These are phyloP conservation scores for Phyllostomus hastatus DNA, from an alignment of 2,113 vertebrate genomes.

Conservation along the genomic window DNA sequence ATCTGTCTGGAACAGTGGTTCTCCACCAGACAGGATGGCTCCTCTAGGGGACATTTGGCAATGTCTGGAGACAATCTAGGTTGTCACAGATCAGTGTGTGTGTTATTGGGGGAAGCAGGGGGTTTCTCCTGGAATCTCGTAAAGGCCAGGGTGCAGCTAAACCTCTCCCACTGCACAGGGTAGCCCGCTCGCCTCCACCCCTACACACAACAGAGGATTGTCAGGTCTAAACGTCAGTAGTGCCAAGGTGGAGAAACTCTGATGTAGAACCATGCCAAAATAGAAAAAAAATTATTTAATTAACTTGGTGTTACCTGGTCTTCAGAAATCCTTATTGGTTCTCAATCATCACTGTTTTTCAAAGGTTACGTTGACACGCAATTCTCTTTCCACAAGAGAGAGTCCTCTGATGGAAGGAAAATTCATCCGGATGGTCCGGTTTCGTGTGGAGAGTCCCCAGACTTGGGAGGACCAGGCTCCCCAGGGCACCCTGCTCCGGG, in stretches of 20 bases:
- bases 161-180: neutral
- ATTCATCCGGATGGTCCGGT: neutral
- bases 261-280: neutral
- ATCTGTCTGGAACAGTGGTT: neutral
- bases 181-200: fast-evolving
- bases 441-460: neutral
- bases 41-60: neutral
- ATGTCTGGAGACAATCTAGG: neutral
- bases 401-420: neutral
- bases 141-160: neutral
- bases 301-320: neutral
- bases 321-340: conserved; percentile 17
- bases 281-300: neutral
- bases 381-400: neutral
- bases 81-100: neutral
- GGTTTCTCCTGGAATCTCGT: neutral
- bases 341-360: conserved; percentile 10
- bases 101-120: neutral
- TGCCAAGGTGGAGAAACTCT: neutral
- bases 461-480: neutral
- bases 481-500: neutral
- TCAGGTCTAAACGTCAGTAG: neutral
- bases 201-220: neutral
- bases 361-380: neutral
- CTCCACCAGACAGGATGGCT: neutral